These are phyloP conservation scores for Struthidea cinerea DNA, from an alignment of 2,113 vertebrate species.

Conservation along the genomic window DNA sequence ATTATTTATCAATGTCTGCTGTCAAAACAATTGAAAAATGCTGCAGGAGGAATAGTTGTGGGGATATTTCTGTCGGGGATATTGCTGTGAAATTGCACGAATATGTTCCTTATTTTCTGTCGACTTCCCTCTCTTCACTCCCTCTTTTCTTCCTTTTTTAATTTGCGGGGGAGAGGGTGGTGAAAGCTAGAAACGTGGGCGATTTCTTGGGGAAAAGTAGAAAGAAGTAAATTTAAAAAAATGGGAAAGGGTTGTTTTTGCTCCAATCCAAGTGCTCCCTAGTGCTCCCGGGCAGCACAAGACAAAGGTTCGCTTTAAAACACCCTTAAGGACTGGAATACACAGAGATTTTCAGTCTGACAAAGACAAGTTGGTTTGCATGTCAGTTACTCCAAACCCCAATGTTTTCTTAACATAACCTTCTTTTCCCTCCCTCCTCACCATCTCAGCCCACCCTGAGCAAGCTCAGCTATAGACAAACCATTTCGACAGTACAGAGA, in stretches of 20 bases:
- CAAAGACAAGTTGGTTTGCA: slow-evolving; percentile 48
- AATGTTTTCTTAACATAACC: slow-evolving; percentile 51
- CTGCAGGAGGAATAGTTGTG: slow-evolving; percentile 42
- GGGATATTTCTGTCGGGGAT: slow-evolving; percentile 54
- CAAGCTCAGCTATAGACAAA: slow-evolving; percentile 42
- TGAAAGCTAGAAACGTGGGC: slow-evolving; percentile 23
- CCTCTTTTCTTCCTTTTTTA: slow-evolving; percentile 47
- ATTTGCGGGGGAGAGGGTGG: not conserved
- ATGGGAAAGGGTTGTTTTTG: not conserved
- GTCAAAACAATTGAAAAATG: slow-evolving; percentile 63
- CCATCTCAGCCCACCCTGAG: slow-evolving; percentile 39
- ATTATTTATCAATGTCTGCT: slow-evolving; percentile 68
- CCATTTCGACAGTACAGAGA: slow-evolving; percentile 40
- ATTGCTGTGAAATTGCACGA: slow-evolving; percentile 61
- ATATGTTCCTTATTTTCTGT: slow-evolving; percentile 44
- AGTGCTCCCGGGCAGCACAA: not conserved
- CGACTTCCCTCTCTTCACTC: slow-evolving; percentile 43
- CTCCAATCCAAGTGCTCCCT: not conserved
- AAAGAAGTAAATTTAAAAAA: not conserved
- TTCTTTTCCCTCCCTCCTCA: slow-evolving; percentile 39
- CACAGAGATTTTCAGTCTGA: slow-evolving; percentile 10
- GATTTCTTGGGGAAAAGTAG: not conserved
- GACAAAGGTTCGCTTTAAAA: slow-evolving; percentile 5
- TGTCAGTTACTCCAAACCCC: slow-evolving; percentile 27
- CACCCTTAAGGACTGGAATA: slow-evolving; percentile 17